Evolutionary conservation across 2,113 vertebrate genomes (phyloP), one percentile per base, ranked within the genome.

Genomic region (Stictonetta naevosa): DNA sequence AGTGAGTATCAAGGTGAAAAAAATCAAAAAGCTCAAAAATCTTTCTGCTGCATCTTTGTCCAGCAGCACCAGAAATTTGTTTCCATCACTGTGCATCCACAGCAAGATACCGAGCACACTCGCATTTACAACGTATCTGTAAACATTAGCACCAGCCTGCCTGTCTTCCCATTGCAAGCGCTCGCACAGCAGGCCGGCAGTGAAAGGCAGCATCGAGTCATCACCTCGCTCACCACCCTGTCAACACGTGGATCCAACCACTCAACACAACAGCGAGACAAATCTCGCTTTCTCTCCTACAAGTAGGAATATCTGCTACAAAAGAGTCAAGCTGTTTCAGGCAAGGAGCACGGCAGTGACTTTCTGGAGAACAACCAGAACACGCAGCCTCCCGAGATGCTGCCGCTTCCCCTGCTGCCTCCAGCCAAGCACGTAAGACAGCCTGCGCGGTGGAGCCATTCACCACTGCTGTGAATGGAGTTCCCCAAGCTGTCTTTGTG

Each of bases 41-140:
- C 55, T 55, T 17, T 19, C 42, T 48, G 66, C 31, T 31, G 5
- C 42, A 34, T 22, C 48, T 28, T 59, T 17, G 46, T 3, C 38
- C 22, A 52, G 46, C 58, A 75, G 26, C 46, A 76, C 59, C 34
- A 38, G 36, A 25, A 40, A 20, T 18, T 2, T 13, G 7, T 46
- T 84, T 71, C 28, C 52, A 50, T 11, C 50, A 16, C 2, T 12
- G 7, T 0, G 4, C 15, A 46, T 12, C 22, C 0, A 0, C 2
- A 83, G 75, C 20, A 44, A 60, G 58, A 52, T 1, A 22, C 46
- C 22, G 62, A 78, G 78, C 48, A 36, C 33, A 17, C 22, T 62
- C 1, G 2, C 90, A 58, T 34, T 33, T 15, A 9, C 31, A 60
- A 36, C 18, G 8, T 22, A 22, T 33, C 8, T 60, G 52, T 38